Evolutionary conservation across 2,888 invertebrate species (phyloP), one percentile per base, ranked within the genome.

Genomic region (Epinotia bilunana): DNA sequence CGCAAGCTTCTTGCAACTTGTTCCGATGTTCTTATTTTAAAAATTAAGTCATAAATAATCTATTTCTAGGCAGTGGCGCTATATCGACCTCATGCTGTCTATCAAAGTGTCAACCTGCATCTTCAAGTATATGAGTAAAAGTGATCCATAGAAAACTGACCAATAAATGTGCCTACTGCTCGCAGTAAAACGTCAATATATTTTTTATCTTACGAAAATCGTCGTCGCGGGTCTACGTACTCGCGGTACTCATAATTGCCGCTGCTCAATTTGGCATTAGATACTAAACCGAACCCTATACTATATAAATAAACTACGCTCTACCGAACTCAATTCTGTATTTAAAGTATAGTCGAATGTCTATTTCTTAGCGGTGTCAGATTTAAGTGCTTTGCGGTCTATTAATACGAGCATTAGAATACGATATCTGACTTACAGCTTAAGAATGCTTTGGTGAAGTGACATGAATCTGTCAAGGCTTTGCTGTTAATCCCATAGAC

Each of bases 401-500:
- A 13, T n/a, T 23, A 58, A 60, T 61, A 61, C 16, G 7, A 60
- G 58, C 13, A 28, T 28, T 60, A 28, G 1, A 58, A 12, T 57
- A 11, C 13, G 58, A 18, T 58, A 13, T 28, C 28, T 6, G 33
- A 62, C 11, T 62, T 18, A 62, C 18, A 28, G 28, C 39, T 11
- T 18, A 23, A 9, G 23, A 58, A 58, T 61, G n/a, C n/a, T 9
- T 12, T 69, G 12, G 46, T 18, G 53, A 68, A 3, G 68, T 68
- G 57, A 13, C 13, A 60, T 43, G 58, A 69, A 69, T 58, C 68
- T 58, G 58, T 58, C 58, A 46, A 20, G 23, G 33, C 58, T 58
- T 12, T 18, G 20, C 63, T 70, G 57, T 33, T 70, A 70, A 70
- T 70, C 58, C 39, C 58, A 69, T 33, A 58, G 60, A 55, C 28